Conservation (phyloP, 2,113 vertebrate genomes). For the Felis catus region F.catus_Fca126_mat1.0 CM031423.1:70580501-70581000, state of each 20-base stretch:
- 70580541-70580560: slow-evolving; percentile 1
- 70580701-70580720: neutral
- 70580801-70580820: neutral
- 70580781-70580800: neutral
- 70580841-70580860: neutral
- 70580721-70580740: neutral
- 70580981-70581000: neutral
- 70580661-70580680: slow-evolving; percentile 60
- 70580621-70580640: neutral
- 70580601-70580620: slow-evolving; percentile 8
- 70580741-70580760: neutral
- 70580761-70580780: neutral
- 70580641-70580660: slow-evolving; percentile 16
- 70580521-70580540: slow-evolving; percentile 3
- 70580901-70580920: neutral
- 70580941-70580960: neutral
- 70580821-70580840: neutral
- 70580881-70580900: neutral
- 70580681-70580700: slow-evolving; percentile 37
- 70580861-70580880: neutral
- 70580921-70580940: neutral
- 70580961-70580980: slow-evolving; percentile 18
- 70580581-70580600: neutral
- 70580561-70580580: neutral
- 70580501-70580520: neutral